These are phyloP conservation scores for Pelecanoides urinatrix DNA, from an alignment of 2,113 vertebrate species.

Conservation along the genomic window DNA sequence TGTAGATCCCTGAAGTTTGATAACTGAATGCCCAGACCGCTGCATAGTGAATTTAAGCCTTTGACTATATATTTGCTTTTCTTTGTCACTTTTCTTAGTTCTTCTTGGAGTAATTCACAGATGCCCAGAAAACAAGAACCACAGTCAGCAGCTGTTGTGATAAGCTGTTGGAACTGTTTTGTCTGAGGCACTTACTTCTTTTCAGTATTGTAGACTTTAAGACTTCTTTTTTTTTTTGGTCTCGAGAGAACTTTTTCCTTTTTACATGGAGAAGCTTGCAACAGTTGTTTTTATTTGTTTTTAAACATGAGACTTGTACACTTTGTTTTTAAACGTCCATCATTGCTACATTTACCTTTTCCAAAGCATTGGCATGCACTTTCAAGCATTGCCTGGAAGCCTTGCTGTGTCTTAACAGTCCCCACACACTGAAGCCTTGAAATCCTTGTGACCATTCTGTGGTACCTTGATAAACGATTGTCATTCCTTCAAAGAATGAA, in stretches of 20 bases:
- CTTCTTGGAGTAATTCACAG: background rate
- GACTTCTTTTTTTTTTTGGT: background rate
- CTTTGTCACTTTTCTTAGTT: background rate
- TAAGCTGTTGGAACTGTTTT: background rate
- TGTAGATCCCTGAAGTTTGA: background rate
- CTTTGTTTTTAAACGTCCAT: background rate
- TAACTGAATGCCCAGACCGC: background rate
- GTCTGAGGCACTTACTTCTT: background rate
- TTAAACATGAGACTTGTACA: background rate
- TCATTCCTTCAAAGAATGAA: background rate
- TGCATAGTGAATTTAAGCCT: background rate
- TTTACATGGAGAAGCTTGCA: background rate
- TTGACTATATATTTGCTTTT: background rate
- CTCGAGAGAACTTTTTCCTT: rapidly evolving
- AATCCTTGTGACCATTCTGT: background rate
- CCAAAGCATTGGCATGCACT: background rate
- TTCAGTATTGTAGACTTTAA: background rate
- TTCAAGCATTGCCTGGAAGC: background rate
- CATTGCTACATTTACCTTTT: background rate
- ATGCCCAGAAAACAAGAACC: background rate
- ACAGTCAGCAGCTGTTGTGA: background rate
- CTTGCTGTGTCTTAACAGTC: background rate
- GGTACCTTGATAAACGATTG: background rate
- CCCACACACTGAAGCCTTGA: background rate
- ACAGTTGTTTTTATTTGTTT: background rate